Evolutionary conservation across 2,888 invertebrate genomes (phyloP), one percentile per base, ranked within the genome.

Genomic region (Notocelia uddmanniana): DNA sequence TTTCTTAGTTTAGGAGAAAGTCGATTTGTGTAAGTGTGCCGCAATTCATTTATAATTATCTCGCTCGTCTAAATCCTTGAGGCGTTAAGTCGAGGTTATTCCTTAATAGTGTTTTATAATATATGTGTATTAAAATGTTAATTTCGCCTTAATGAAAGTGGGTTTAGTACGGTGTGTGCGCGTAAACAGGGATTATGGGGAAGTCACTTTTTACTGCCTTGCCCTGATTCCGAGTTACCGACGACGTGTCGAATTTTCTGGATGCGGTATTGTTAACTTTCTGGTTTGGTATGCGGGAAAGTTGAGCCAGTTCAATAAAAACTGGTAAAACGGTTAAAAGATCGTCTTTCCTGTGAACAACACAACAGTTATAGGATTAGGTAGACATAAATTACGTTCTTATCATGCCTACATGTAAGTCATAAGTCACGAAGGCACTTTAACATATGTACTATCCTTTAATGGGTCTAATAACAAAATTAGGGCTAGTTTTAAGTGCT

Each of bases 41-140:
- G 11, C 37, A 5, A 15, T 41, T 41, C 8, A 31, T 10, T 11
- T 11, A 11, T 21, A 11, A 15, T 34, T 18, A 6, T 34, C 5
- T 57, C 9, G 15, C n/a, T 37, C 3, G 5, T 2, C 23, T 11
- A 11, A 45, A 45, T 0, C 45, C 11, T 26, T 23, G 11, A 23
- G 26, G n/a, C n/a, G 45, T 21, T 21, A 64, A n/a, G 21, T 37
- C 21, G 52, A 50, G 8, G 26, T 55, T 34, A 37, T 64, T 50
- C 64, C 64, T 64, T 64, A 54, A 64, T 64, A 64, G 64, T 85
- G 84, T 88, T 87, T 88, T 89, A 89, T 89, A 89, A 91, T 90
- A 90, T 90, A 89, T 89, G 85, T 85, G 85, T 85, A 87, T 93
- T 91, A 92, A 92, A 92, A 92, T 92, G 92, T 92, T 92, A 92